Percentiles rank a stretch among this genome's conserved stretches.
phyloP scores from a whole-genome alignment of 2,888 invertebrate genomes.

The Leucoma salicis region DNA sequence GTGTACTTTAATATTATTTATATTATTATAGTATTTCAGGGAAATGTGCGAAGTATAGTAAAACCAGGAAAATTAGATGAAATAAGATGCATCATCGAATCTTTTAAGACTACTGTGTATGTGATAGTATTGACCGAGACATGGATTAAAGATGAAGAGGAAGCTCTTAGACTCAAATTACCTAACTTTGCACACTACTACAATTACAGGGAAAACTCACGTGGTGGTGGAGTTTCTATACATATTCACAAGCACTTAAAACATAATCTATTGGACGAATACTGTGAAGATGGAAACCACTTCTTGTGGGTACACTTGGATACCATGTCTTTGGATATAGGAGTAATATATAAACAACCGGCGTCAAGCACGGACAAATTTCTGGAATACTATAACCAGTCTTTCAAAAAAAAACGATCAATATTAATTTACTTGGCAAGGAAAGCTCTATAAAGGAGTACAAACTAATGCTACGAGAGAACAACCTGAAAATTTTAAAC shows the following conservation, averaged over 20 bases:
- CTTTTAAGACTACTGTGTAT: not conserved
- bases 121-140: conserved; percentile 3
- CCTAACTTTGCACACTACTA: conserved; percentile 4
- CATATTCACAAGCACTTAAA: conserved; percentile 6
- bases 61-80: conserved; percentile 2
- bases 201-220: conserved; percentile 9
- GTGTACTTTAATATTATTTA: too few species aligned
- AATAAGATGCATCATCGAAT: conserved; percentile 3
- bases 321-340: not conserved
- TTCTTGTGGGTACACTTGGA: conserved; percentile 1
- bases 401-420: conserved; percentile 1
- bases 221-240: conserved; percentile 11
- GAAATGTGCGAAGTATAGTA: conserved; percentile 15
- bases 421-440: not conserved
- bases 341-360: not conserved
- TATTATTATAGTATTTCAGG: too few species aligned
- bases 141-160: conserved; percentile 4
- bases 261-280: conserved; percentile 1
- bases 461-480: conserved; percentile 1
- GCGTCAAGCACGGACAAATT: too few species aligned
- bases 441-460: not conserved
- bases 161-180: conserved; percentile 2
- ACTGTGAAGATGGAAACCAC: not conserved
- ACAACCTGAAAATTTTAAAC: conserved; percentile 2
- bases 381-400: too few species aligned